These are phyloP conservation scores for Drosophila simulans DNA, from an alignment of 1,140 invertebrate species.

Conservation along the genomic window DNA sequence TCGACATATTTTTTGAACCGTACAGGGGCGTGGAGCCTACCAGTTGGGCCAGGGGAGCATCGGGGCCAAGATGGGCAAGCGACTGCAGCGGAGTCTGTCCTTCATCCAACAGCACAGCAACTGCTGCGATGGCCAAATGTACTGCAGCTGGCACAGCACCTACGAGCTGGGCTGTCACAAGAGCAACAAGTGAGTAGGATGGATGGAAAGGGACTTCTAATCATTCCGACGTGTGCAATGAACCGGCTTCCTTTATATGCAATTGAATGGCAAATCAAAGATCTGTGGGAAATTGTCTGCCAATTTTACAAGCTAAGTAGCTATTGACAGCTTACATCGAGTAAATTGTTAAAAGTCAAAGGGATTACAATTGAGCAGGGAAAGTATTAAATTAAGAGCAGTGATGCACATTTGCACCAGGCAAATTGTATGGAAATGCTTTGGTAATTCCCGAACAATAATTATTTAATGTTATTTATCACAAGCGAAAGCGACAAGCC, in stretches of 20 bases:
- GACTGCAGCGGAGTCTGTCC: constrained; percentile 82
- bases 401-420: constrained; percentile 2
- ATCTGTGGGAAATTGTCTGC: constrained; percentile 9
- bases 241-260: constrained; percentile 9
- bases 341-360: constrained; percentile 1
- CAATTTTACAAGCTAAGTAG: constrained; percentile 9
- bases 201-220: background rate
- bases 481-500: background rate
- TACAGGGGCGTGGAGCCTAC: constrained; percentile 49
- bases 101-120: constrained; percentile 80
- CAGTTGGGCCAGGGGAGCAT: constrained; percentile 72
- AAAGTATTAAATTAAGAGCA: background rate
- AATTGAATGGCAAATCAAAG: constrained; percentile 36
- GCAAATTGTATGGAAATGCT: background rate
- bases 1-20: background rate
- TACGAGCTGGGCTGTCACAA: constrained; percentile 75
- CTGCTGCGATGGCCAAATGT: constrained; percentile 75
- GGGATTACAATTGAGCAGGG: constrained; percentile 9
- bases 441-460: background rate
- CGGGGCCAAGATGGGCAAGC: constrained; percentile 71
- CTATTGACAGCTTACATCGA: constrained; percentile 17
- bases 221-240: constrained; percentile 9
- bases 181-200: constrained; percentile 69
- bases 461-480: constrained; percentile 6
- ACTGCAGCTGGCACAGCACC: constrained; percentile 76